Percentiles rank a stretch among this genome's conserved stretches.
Conservation (phyloP, 2,888 invertebrate genomes). For the Hoplodrina blanda region DNA sequence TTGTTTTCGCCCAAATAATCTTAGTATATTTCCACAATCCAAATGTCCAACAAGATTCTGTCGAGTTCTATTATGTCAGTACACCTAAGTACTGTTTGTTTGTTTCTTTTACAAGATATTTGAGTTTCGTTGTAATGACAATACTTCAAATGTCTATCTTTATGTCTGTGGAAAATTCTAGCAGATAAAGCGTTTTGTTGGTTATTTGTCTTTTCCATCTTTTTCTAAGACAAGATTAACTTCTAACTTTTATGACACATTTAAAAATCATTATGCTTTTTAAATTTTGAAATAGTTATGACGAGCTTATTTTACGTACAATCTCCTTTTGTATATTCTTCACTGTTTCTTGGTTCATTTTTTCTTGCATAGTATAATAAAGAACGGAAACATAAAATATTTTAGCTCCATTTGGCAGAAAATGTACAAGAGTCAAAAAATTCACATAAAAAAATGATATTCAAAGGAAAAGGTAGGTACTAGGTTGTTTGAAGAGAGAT, state of each 20-base stretch:
- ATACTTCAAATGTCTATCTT: not conserved
- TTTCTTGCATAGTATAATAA: not conserved
- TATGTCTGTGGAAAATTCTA: not conserved
- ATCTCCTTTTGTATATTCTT: too few relatives aligned
- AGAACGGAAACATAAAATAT: conserved; percentile 10
- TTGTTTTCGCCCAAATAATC: conserved; percentile 27
- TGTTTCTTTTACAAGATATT: conserved; percentile 15
- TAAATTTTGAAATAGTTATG: too few relatives aligned
- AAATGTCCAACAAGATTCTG: conserved; percentile 26
- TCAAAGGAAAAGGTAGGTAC: conserved; percentile 50
- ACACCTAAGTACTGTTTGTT: conserved; percentile 5
- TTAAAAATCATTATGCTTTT: too few relatives aligned
- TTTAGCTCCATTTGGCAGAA: conserved; percentile 22
- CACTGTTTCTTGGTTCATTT: too few relatives aligned
- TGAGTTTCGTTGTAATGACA: not conserved
- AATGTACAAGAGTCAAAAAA: conserved; percentile 39
- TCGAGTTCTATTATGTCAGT: conserved; percentile 18
- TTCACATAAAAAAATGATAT: conserved; percentile 42
- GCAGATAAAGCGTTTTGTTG: too few relatives aligned
- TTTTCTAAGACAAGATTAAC: too few relatives aligned
- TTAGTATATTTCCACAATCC: conserved; percentile 15
- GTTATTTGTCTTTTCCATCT: too few relatives aligned
- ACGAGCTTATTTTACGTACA: too few relatives aligned
- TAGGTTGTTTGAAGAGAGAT: conserved; percentile 52
- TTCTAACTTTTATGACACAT: too few relatives aligned